Evolutionary conservation across 1,140 invertebrate species (phyloP).

Genomic region (Mya arenaria): DNA sequence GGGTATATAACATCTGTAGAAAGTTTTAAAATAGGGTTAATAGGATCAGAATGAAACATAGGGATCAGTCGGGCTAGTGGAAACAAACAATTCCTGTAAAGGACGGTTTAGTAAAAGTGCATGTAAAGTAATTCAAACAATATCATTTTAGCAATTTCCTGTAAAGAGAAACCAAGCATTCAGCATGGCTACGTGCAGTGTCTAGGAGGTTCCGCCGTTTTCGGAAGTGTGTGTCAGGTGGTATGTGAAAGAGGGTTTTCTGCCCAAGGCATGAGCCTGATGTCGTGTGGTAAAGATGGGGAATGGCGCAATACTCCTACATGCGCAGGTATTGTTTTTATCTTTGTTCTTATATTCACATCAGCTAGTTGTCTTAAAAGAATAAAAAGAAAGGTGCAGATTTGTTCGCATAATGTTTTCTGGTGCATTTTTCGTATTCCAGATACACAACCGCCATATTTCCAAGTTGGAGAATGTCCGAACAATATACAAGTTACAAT

Average conservation of each 20-base stretch:
- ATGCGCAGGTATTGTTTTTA: constrained; percentile 5
- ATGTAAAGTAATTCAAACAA: neutral
- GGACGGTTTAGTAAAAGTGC: neutral
- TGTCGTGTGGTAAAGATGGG: constrained; percentile 11
- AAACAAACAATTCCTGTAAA: too few species aligned
- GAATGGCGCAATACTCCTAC: neutral
- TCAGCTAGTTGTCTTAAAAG: neutral
- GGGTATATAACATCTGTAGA: too few species aligned
- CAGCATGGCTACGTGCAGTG: neutral
- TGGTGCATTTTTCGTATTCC: neutral
- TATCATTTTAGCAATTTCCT: neutral
- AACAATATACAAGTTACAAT: constrained; percentile 23
- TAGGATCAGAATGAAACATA: too few species aligned
- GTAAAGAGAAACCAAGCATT: neutral
- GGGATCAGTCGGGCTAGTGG: too few species aligned
- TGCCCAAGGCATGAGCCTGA: neutral
- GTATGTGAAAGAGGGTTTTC: neutral
- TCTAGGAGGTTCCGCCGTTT: neutral
- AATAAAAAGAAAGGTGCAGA: neutral
- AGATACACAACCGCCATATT: constrained; percentile 9
- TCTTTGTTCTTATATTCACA: neutral
- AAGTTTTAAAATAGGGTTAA: too few species aligned
- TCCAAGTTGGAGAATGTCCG: constrained; percentile 5
- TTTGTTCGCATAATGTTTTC: neutral
- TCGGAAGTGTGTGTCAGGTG: neutral